Evolutionary conservation across 2,797 vertebrate genomes (phyloP).

Genomic region (Fringilla coelebs): DNA sequence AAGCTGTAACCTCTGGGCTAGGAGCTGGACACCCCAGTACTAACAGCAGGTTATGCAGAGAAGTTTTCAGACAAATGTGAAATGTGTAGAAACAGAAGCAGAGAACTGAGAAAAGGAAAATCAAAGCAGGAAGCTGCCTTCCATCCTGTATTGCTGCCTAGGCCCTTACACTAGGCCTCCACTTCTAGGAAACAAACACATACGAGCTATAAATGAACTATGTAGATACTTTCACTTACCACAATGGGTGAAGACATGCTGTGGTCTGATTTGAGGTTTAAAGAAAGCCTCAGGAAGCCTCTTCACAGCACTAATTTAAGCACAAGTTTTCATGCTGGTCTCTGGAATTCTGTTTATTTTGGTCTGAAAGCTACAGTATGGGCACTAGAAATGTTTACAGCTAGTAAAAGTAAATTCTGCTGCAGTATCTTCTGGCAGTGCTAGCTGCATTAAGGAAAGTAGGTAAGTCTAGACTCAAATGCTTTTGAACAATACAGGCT

Average conservation of each 20-base stretch:
- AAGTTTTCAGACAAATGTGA: neutral
- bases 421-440: neutral
- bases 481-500: neutral
- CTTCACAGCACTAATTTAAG: conserved; percentile 35
- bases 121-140: neutral
- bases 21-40: rapidly evolving
- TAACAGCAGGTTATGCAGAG: neutral
- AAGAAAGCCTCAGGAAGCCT: conserved; percentile 49
- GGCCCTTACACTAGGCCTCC: neutral
- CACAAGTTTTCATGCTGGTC: conserved; percentile 8
- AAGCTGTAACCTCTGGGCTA: neutral
- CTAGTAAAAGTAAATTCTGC: conserved; percentile 28
- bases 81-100: neutral
- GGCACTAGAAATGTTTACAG: conserved; percentile 37
- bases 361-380: conserved; percentile 17
- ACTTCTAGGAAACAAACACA: conserved; percentile 50
- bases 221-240: conserved; percentile 32
- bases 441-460: neutral
- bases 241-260: conserved; percentile 47
- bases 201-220: conserved; percentile 23
- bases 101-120: neutral
- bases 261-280: conserved; percentile 60
- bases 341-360: conserved; percentile 56
- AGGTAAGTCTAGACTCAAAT: neutral
- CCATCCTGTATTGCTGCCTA: neutral